phyloP scores from a whole-genome alignment of 92 coral and sea anemone genomes.

The Porites lobata region DNA sequence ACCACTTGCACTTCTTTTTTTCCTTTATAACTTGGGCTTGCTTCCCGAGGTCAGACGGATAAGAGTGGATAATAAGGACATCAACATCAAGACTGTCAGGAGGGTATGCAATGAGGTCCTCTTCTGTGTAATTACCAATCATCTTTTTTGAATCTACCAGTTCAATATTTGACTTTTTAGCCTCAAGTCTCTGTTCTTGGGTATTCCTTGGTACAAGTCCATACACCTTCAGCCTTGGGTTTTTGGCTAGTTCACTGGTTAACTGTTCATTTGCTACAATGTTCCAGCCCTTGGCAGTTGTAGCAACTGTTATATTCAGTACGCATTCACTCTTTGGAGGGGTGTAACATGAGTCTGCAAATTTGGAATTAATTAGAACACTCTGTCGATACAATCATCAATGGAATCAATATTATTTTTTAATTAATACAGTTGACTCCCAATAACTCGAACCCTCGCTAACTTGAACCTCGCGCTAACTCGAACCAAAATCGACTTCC shows the following conservation, averaged over 20 bases:
- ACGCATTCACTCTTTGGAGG: neutral
- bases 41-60: constrained; percentile 2
- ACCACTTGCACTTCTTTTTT: constrained; percentile 28
- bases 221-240: constrained; percentile 18
- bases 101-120: constrained; percentile 13
- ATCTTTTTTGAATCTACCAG: neutral
- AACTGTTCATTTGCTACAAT: constrained; percentile 9
- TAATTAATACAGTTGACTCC: no score
- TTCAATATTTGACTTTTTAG: constrained; percentile 22
- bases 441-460: no score
- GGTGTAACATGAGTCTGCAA: neutral
- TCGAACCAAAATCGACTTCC: no score
- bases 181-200: constrained; percentile 17
- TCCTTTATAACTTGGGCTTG: constrained; percentile 22
- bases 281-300: constrained; percentile 31
- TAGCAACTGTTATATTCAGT: constrained; percentile 2
- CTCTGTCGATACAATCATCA: no score
- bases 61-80: constrained; percentile 23
- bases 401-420: no score
- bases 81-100: constrained; percentile 45
- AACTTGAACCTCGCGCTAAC: no score
- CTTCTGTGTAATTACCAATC: neutral
- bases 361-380: neutral
- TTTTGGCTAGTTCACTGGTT: constrained; percentile 13
- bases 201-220: constrained; percentile 26